Conservation (phyloP, 2,113 vertebrate species). For the Lichenostomus cassidix region DNA sequence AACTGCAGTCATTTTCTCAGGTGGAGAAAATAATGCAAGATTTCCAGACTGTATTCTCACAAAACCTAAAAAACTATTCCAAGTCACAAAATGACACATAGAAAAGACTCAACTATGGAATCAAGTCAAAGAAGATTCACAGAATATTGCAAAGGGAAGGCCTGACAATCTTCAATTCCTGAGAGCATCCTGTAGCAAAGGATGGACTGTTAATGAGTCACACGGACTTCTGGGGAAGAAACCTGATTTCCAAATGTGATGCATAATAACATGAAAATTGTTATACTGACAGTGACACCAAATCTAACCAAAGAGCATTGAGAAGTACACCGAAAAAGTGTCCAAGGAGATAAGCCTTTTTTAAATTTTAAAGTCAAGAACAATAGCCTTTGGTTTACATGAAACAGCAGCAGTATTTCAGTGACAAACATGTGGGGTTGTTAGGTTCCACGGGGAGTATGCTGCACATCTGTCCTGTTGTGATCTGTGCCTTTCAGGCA, state of each 20-base stretch:
- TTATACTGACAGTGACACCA: not conserved
- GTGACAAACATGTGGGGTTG: accelerated
- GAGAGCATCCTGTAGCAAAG: not conserved
- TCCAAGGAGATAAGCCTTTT: not conserved
- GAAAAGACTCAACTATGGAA: not conserved
- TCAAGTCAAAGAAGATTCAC: not conserved
- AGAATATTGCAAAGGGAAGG: not conserved
- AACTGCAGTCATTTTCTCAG: not conserved
- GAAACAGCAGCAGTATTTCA: not conserved
- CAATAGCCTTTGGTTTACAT: not conserved
- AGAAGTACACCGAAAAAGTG: not conserved
- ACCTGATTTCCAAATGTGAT: not conserved
- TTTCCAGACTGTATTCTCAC: not conserved
- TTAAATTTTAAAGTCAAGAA: not conserved
- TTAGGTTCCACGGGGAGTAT: not conserved
- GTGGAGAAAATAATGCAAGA: not conserved
- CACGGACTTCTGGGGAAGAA: not conserved
- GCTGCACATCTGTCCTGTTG: accelerated
- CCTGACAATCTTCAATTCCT: not conserved
- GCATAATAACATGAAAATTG: not conserved
- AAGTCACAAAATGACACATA: not conserved
- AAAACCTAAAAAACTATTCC: not conserved
- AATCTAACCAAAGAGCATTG: not conserved
- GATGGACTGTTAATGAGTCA: not conserved
- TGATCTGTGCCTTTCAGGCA: not conserved